phyloP scores from a whole-genome alignment of 2,113 vertebrate species.

The Megatriorchis doriae region DNA sequence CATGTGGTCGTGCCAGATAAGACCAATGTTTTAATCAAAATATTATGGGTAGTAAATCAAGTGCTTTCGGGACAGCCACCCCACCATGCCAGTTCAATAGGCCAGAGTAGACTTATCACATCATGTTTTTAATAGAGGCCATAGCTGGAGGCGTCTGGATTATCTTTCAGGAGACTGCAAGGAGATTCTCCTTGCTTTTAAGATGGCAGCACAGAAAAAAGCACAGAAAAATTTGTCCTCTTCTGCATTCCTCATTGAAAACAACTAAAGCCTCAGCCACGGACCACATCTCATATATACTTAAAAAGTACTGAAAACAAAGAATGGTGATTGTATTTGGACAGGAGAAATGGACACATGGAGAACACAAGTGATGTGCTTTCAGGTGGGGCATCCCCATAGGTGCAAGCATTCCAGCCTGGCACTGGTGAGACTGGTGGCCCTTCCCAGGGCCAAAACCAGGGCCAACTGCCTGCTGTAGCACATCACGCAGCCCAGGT shows the following conservation, averaged over 20 bases:
- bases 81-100: background rate
- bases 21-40: conserved; percentile 28
- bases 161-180: background rate
- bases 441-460: background rate
- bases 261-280: background rate
- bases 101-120: background rate
- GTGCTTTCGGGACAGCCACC: background rate
- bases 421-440: background rate
- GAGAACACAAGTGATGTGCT: background rate
- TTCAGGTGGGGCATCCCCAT: background rate
- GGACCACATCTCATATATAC: background rate
- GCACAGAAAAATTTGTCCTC: background rate
- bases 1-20: background rate
- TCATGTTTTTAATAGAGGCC: background rate
- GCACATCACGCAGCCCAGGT: background rate
- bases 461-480: background rate
- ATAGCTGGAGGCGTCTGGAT: background rate
- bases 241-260: background rate
- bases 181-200: background rate
- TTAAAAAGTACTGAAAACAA: background rate
- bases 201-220: background rate
- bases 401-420: background rate
- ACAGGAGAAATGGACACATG: background rate
- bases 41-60: background rate
- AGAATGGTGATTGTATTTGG: background rate